A percentile compares a stretch with the other conserved stretches of the same genome.
Evolutionary conservation across 2,113 vertebrate species (phyloP).

Genomic region (Lontra canadensis): DNA sequence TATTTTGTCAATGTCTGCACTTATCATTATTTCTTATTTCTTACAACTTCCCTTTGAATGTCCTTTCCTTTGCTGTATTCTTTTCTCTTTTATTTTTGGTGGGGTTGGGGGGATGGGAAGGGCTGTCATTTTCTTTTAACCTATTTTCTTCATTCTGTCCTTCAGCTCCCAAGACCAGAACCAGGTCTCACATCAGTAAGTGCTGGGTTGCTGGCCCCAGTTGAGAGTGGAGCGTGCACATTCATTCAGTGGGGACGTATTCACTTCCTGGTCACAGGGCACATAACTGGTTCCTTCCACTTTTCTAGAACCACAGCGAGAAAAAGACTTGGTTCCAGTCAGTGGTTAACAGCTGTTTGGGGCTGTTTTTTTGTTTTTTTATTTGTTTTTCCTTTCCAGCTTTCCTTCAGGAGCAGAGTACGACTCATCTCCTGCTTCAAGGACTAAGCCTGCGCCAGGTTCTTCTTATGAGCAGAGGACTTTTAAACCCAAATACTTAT

Average conservation of each 20-base stretch:
- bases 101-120: neutral
- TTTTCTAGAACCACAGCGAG: neutral
- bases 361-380: neutral
- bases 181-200: neutral
- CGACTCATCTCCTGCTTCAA: neutral
- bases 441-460: neutral
- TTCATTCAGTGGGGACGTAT: neutral
- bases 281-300: neutral
- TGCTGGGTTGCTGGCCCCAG: neutral
- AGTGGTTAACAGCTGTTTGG: neutral
- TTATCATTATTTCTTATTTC: neutral
- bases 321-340: neutral
- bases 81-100: neutral
- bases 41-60: neutral
- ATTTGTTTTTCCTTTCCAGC: neutral
- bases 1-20: neutral
- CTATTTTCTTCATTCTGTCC: neutral
- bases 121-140: neutral
- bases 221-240: neutral
- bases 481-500: neutral
- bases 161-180: neutral
- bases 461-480: neutral
- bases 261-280: neutral
- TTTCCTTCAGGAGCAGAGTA: neutral
- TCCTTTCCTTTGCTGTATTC: neutral